Evolutionary conservation across 1,140 invertebrate species (phyloP), one percentile per base, ranked within the genome.

Genomic region (Plodia interpunctella): DNA sequence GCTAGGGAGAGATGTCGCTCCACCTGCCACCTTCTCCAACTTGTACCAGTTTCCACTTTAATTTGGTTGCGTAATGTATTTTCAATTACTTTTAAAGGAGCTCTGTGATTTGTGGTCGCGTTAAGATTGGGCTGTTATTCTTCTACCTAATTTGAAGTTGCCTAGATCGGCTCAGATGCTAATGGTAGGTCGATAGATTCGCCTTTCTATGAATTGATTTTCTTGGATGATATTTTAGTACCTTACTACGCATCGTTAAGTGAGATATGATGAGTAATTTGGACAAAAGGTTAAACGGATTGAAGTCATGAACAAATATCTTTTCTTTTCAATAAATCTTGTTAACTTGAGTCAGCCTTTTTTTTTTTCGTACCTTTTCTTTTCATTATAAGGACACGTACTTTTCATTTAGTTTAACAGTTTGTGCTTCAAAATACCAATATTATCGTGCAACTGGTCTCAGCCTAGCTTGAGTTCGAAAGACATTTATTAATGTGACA

Each of bases 31-130:
- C 66, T 74, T 66, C 78, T 74, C 81, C 21, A 25, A 84, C 83
- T 87, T 87, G 87, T 87, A 86, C 87, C 82, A 86, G 77, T 87
- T 85, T 78, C 83, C 83, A 86, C 81, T 88, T 88, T 88, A 88
- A 88, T 88, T 88, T 89, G 87, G 87, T 85, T 87, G 79, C 84
- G 87, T 89, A 89, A 89, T 89, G 84, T 87, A 89, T 89, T 89
- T 89, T 89, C 87, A 87, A 87, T 89, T 89, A 87, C 82, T 78
- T 87, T 79, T 76, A 81, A 81, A 87, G 83, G 76, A 83, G 77
- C 72, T 57, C 64, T 66, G 76, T 87, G 86, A 88, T 88, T 88
- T 88, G 86, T 86, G 83, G 78, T 78, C 67, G 66, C 73, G 72
- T 67, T 79, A 72, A 80, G 83, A 88, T 87, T 80, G 77, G 78